A percentile compares a stretch with the other conserved stretches of the same genome.
Conservation (phyloP, 2,888 invertebrate species). For the Psylliodes chrysocephalus region DNA sequence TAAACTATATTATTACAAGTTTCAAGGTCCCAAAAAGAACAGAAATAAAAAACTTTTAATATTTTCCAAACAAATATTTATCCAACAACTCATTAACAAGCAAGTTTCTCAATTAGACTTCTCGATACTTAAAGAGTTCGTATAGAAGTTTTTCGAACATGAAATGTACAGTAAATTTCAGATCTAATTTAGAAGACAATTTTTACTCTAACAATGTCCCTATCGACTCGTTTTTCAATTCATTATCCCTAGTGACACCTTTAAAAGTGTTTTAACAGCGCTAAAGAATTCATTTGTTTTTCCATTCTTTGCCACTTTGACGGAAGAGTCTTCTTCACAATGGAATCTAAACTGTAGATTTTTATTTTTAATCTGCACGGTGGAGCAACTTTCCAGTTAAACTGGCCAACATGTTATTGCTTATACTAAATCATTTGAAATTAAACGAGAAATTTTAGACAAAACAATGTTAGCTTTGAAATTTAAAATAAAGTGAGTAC, state of each 20-base stretch:
- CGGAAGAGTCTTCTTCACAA: slow-evolving; percentile 25
- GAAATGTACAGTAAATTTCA: not conserved
- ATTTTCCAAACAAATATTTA: no score
- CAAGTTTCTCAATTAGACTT: not conserved
- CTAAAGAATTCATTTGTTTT: slow-evolving; percentile 34
- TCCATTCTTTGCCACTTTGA: slow-evolving; percentile 23
- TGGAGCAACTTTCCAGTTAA: no score
- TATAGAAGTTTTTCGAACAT: not conserved
- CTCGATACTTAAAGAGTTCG: not conserved
- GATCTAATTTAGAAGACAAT: slow-evolving; percentile 1
- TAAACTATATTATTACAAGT: no score
- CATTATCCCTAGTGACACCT: slow-evolving; percentile 18
- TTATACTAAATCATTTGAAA: no score
- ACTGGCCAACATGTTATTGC: no score
- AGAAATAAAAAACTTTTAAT: no score
- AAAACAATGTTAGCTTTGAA: no score
- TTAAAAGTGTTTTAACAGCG: slow-evolving; percentile 18
- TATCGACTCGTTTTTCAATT: slow-evolving; percentile 19
- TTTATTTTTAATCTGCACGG: slow-evolving; percentile 30
- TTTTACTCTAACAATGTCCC: slow-evolving; percentile 1
- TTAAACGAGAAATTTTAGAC: no score
- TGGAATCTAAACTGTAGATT: slow-evolving; percentile 33
- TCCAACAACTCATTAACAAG: not conserved
- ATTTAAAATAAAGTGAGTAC: no score
- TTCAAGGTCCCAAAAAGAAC: no score